phyloP scores from a whole-genome alignment of 53 echinoderm and acorn worm species.

The Crossaster papposus region DNA sequence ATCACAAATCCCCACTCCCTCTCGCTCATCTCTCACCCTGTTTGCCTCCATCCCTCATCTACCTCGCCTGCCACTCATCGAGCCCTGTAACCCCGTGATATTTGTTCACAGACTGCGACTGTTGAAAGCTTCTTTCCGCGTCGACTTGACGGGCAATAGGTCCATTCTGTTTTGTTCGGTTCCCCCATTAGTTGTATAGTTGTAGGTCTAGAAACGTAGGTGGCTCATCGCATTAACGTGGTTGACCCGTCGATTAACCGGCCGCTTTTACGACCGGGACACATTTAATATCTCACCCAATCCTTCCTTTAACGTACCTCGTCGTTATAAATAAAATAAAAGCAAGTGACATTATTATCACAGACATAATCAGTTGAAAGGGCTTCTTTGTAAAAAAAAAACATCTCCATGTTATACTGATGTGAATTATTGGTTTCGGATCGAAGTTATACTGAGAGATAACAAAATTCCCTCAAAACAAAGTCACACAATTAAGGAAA shows the following conservation, averaged over 20 bases:
- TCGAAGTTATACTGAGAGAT: too few species aligned
- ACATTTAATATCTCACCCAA: conserved; percentile 8
- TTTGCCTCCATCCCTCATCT: neutral
- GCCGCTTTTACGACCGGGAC: neutral
- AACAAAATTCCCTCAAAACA: too few species aligned
- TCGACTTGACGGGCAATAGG: neutral
- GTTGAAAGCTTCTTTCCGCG: neutral
- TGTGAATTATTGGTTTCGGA: too few species aligned
- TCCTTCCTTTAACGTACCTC: too few species aligned
- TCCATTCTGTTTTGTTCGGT: neutral
- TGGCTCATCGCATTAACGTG: neutral
- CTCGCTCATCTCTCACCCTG: conserved; percentile 5
- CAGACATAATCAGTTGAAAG: neutral
- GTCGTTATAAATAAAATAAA: neutral
- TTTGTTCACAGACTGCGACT: neutral
- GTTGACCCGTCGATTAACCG: conserved; percentile 3
- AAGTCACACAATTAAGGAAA: too few species aligned
- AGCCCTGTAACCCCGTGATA: conserved; percentile 4
- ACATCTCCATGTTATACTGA: neutral
- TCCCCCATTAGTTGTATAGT: conserved; percentile 4
- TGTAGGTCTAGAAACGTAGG: neutral
- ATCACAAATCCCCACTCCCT: neutral
- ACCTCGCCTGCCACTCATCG: conserved; percentile 15
- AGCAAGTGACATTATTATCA: neutral
- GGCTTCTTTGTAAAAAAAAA: neutral